These are phyloP conservation scores for Petrolisthes manimaculis DNA, from an alignment of 2,888 invertebrate genomes.

Conservation along the genomic window DNA sequence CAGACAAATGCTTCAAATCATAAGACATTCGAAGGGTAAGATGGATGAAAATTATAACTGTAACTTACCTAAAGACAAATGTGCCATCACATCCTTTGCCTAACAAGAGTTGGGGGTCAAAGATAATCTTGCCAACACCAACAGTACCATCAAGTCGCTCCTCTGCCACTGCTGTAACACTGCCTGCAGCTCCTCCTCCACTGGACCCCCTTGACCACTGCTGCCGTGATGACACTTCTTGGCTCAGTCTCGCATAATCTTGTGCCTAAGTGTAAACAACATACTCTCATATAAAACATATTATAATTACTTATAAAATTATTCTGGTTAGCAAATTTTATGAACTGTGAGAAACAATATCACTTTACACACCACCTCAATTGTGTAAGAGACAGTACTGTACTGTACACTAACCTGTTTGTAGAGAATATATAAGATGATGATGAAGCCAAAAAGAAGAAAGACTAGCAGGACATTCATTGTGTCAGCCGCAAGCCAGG, in stretches of 20 bases:
- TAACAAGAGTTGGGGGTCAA: constrained; percentile 85
- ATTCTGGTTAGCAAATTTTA: neutral
- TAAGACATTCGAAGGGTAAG: neutral
- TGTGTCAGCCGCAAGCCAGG: constrained; percentile 42
- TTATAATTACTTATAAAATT: too few relatives aligned
- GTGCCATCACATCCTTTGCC: constrained; percentile 99
- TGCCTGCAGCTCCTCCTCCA: constrained; percentile 62
- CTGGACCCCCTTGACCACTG: constrained; percentile 45
- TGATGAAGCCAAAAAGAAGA: constrained; percentile 40
- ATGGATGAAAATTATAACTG: neutral
- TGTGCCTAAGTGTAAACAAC: constrained; percentile 43
- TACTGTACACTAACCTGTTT: constrained; percentile 44
- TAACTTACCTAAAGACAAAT: constrained; percentile 76
- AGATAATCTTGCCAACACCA: constrained; percentile 88
- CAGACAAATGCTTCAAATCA: too few relatives aligned
- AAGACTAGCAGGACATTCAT: constrained; percentile 44
- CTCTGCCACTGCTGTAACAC: constrained; percentile 75
- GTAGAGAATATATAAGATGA: constrained; percentile 43
- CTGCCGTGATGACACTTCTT: constrained; percentile 56
- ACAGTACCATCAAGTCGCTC: constrained; percentile 78
- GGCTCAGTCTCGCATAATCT: constrained; percentile 52
- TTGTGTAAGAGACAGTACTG: too few relatives aligned
- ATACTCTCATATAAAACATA: too few relatives aligned
- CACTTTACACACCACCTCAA: too few relatives aligned
- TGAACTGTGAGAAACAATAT: neutral